Evolutionary conservation across 2,888 invertebrate species (phyloP), one percentile per base, ranked within the genome.

Genomic region (Dicyrtomina minuta): DNA sequence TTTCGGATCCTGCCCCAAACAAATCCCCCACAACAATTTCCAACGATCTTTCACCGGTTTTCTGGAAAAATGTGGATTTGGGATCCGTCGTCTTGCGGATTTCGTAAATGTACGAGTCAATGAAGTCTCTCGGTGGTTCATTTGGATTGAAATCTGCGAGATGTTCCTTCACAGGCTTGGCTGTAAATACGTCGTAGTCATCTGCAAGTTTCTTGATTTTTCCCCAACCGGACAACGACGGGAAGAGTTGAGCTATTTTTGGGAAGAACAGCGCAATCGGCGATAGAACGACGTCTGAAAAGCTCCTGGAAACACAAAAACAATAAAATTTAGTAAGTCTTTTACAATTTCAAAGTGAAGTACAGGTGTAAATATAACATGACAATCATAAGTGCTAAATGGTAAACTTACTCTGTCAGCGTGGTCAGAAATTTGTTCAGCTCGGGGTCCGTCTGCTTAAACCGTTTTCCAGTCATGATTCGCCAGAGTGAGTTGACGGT

Each of bases 1-100:
- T 68, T 20, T 46, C 56, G 0, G 62, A 59, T 17, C 68, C 68
- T n/a, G 68, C 68, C 8, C 43, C 56, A 39, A 68, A 68, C 2
- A 68, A 33, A 33, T 68, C 68, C 24, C 22, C 39, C 1, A 68
- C 0, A 0, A 62, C 44, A 1, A 27, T 39, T n/a, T 41, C 20
- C 15, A 68, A 41, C 0, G 51, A 41, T 15, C 51, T n/a, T n/a
- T 64, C 64, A 39, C 68, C 68, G 12, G 8, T 0, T 6, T 53
- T 22, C 13, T 61, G 44, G 22, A 61, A 61, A 43, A 68, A 68
- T 17, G 61, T 26, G 12, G 68, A 68, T 10, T 62, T 33, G 10
- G 26, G 41, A 27, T 68, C 61, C 17, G 26, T 43, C 13, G 49
- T 43, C 0, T 43, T 27, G 15, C 26, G 5, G 0, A 68, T 62